phyloP scores from a whole-genome alignment of 2,113 vertebrate species.

The Triplophysa rosa region DNA sequence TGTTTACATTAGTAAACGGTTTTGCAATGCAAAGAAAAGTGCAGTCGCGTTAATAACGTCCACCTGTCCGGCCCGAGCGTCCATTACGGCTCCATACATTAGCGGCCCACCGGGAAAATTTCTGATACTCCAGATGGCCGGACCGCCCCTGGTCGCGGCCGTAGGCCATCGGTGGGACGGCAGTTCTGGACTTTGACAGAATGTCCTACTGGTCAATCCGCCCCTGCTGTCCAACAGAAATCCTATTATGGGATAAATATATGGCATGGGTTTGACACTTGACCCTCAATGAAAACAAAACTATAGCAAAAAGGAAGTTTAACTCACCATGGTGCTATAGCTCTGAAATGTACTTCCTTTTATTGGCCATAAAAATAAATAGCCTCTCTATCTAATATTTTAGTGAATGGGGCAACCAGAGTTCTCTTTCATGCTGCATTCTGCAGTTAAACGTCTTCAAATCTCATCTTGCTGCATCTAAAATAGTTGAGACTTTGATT shows the following conservation, averaged over 20 bases:
- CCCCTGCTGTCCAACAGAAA: constrained; percentile 4
- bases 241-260: constrained; percentile 58
- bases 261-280: constrained; percentile 79
- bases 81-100: no score
- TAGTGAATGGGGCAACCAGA: constrained; percentile 56
- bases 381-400: constrained; percentile 56
- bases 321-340: constrained; percentile 65
- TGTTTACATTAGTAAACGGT: neutral
- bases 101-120: no score
- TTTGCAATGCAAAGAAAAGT: neutral
- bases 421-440: constrained; percentile 67
- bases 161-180: no score
- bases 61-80: no score
- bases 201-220: no score
- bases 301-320: constrained; percentile 60
- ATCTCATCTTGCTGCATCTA: constrained; percentile 23
- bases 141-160: no score
- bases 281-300: constrained; percentile 78
- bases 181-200: no score
- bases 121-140: no score
- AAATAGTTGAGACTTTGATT: constrained; percentile 24
- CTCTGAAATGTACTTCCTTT: constrained; percentile 74
- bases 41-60: no score
- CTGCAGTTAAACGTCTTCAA: constrained; percentile 44
- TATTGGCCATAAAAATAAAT: constrained; percentile 79